These are phyloP conservation scores for Corydoras maculifer DNA, from an alignment of 2,113 vertebrate species.

Conservation along the genomic window DNA sequence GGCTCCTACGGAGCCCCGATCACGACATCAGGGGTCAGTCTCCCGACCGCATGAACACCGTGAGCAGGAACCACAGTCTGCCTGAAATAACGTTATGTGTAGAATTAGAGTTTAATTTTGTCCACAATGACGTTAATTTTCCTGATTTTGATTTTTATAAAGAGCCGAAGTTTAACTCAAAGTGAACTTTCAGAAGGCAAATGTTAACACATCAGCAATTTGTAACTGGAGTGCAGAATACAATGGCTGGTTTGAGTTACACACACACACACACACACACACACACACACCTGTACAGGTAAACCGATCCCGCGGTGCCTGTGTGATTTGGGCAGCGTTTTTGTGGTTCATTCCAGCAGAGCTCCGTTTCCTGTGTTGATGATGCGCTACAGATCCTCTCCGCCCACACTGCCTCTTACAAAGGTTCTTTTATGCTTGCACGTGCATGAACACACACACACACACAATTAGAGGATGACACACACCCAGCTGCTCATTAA, in stretches of 20 bases:
- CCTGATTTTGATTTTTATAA: too few species aligned
- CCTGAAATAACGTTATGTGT: too few species aligned
- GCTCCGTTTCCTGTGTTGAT: slow-evolving; percentile 71
- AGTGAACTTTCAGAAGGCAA: too few species aligned
- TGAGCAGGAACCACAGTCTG: too few species aligned
- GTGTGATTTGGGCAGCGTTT: slow-evolving; percentile 66
- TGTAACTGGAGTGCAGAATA: slow-evolving; percentile 19
- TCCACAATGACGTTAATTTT: too few species aligned
- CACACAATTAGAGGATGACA: slow-evolving; percentile 7
- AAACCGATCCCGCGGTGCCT: slow-evolving; percentile 59
- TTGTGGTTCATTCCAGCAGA: slow-evolving; percentile 67
- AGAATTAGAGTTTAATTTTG: too few species aligned
- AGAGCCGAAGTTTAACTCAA: too few species aligned
- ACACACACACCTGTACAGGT: slow-evolving; percentile 65
- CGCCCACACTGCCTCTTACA: slow-evolving; percentile 56
- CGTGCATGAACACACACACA: slow-evolving; percentile 1
- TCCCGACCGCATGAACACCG: too few species aligned
- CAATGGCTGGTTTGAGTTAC: slow-evolving; percentile 10
- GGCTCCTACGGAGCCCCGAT: too few species aligned
- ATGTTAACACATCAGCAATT: background rate
- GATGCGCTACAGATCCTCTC: slow-evolving; percentile 64
- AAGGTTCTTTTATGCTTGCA: slow-evolving; percentile 58
- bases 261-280: slow-evolving; percentile 12
- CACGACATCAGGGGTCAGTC: too few species aligned
- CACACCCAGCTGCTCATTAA: background rate